phyloP scores from a whole-genome alignment of 2,113 vertebrate species.

The Thermophis baileyi region DNA sequence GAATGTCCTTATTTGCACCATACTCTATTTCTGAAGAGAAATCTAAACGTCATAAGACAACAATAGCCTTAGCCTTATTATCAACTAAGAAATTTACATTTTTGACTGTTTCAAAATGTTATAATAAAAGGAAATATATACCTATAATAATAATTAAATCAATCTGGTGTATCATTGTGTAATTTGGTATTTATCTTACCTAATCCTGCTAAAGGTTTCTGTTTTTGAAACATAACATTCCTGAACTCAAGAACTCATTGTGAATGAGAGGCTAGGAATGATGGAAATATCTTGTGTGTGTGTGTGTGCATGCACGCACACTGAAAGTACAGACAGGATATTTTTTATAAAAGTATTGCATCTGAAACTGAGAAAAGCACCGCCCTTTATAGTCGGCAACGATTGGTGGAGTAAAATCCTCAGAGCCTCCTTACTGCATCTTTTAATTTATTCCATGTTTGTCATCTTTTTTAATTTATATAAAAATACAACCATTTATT shows the following conservation, averaged over 20 bases:
- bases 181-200: constrained; percentile 55
- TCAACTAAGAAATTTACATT: constrained; percentile 60
- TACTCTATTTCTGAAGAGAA: constrained; percentile 45
- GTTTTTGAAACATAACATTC: constrained; percentile 53
- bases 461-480: neutral
- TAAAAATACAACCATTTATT: neutral
- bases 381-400: neutral
- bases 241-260: neutral
- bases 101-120: constrained; percentile 51
- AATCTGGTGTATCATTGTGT: constrained; percentile 52
- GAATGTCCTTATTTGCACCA: constrained; percentile 48
- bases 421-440: neutral
- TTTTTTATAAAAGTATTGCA: neutral
- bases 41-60: constrained; percentile 58
- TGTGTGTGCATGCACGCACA: too few relatives aligned
- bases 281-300: neutral
- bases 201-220: constrained; percentile 51
- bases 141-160: constrained; percentile 56
- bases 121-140: constrained; percentile 51
- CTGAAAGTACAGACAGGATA: neutral
- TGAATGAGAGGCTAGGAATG: neutral
- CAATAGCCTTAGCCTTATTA: constrained; percentile 48
- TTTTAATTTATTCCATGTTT: neutral
- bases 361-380: neutral
- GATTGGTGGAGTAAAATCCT: neutral